Evolutionary conservation across 2,888 invertebrate genomes (phyloP), one percentile per base, ranked within the genome.

Genomic region (Melangyna quadrimaculata): DNA sequence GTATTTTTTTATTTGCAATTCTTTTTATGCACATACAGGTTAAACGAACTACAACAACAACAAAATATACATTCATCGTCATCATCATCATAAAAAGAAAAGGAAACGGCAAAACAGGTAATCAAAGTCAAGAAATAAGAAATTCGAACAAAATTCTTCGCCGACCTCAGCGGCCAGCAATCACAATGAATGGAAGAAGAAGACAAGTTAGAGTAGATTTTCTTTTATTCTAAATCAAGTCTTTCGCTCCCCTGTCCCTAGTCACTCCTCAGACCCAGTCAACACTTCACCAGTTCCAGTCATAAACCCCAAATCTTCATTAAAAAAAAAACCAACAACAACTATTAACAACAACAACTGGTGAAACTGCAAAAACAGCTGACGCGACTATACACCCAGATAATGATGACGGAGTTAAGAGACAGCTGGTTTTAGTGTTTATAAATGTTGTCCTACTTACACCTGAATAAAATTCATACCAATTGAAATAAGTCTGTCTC

Each of bases 41-140:
- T 51, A 37, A 55, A 27, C 29, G 61, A 53, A 79, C 70, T 17
- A 43, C 4, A 27, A 17, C 5, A 45, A 29, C 65, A 75, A 57
- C 61, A 59, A 57, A 29, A 57, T 12, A 35, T 6, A 57, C 57
- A 48, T 40, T 35, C 69, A 10, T 84, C 80, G 71, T 84, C 75
- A 75, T 80, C 67, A 79, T 37, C 40, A 65, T 43, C 32, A 35
- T 29, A 22, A 35, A 57, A 35, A 59, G 32, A 22, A 59, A 59
- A 63, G 12, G 29, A 65, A 65, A 65, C 45, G 45, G 45, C 43
- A 72, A 79, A 84, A 84, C 79, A 80, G 80, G 84, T 84, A 80
- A 79, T 74, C 78, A 59, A 59, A 45, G 17, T 43, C 29, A 53
- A 70, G 4, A 53, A 37, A 12, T 6, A 35, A 12, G 35, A 69